phyloP scores from a whole-genome alignment of 2,113 vertebrate species.

The Brienomyrus brachyistius region DNA sequence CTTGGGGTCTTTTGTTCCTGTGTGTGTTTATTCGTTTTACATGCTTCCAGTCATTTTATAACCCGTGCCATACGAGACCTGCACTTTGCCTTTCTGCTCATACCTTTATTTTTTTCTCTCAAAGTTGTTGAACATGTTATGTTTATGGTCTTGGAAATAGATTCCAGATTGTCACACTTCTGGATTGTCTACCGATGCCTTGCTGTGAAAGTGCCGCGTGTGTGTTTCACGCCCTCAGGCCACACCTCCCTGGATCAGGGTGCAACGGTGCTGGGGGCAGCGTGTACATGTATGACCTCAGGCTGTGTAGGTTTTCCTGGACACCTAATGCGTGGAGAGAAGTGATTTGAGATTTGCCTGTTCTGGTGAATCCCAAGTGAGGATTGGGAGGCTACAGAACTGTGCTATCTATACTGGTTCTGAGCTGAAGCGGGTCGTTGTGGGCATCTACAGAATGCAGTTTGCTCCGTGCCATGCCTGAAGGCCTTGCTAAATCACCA shows the following conservation, averaged over 20 bases:
- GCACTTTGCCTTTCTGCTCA: background rate
- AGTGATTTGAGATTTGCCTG: background rate
- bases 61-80: background rate
- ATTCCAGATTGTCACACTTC: background rate
- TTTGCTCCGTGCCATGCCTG: background rate
- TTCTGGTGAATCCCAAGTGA: background rate
- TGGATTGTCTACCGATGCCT: background rate
- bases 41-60: background rate
- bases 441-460: background rate
- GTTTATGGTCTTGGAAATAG: background rate
- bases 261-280: background rate
- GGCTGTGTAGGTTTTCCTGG: background rate
- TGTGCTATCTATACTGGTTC: background rate
- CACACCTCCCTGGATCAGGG: background rate
- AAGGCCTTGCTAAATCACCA: background rate
- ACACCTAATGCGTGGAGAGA: background rate
- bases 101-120: background rate
- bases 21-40: background rate
- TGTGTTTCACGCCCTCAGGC: background rate
- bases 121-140: background rate
- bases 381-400: background rate
- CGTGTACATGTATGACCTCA: background rate
- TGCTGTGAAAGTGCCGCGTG: background rate
- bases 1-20: background rate
- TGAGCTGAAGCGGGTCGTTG: background rate